These are phyloP conservation scores for Nanorana parkeri DNA, from an alignment of 2,113 vertebrate genomes.

Conservation along the genomic window DNA sequence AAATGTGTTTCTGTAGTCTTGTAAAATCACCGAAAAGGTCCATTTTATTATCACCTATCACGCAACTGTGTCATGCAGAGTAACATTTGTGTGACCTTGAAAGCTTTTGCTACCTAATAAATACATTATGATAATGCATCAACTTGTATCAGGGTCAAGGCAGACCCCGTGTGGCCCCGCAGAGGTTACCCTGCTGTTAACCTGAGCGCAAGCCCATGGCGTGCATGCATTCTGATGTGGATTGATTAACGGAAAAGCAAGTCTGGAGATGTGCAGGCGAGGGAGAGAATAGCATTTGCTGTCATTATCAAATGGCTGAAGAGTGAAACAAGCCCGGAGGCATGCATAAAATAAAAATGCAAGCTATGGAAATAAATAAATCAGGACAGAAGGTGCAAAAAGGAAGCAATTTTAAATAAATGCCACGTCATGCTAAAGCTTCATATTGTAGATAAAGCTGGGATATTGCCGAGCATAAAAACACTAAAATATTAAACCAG, in stretches of 20 bases:
- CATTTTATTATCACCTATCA: no score
- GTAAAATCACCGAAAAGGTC: no score
- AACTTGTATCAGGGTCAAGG: neutral
- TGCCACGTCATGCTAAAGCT: constrained; percentile 39
- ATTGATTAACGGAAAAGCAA: constrained; percentile 26
- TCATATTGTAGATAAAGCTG: constrained; percentile 25
- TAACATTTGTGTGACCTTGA: no score
- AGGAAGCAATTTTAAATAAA: constrained; percentile 55
- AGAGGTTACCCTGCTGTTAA: neutral
- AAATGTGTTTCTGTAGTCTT: no score
- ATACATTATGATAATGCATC: no score
- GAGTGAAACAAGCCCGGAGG: constrained; percentile 34
- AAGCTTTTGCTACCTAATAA: no score
- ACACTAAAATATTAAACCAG: constrained; percentile 47
- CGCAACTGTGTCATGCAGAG: no score
- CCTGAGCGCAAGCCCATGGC: neutral
- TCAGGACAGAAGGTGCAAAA: constrained; percentile 51
- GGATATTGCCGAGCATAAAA: constrained; percentile 46
- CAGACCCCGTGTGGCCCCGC: neutral
- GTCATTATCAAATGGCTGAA: constrained; percentile 43
- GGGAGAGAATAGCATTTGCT: constrained; percentile 34
- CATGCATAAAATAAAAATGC: constrained; percentile 48
- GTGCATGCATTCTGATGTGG: constrained; percentile 1
- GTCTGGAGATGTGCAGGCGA: constrained; percentile 1
- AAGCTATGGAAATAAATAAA: constrained; percentile 54